Evolutionary conservation across 2,888 invertebrate species (phyloP), one percentile per base, ranked within the genome.

Genomic region (Ceraclea dissimilis): DNA sequence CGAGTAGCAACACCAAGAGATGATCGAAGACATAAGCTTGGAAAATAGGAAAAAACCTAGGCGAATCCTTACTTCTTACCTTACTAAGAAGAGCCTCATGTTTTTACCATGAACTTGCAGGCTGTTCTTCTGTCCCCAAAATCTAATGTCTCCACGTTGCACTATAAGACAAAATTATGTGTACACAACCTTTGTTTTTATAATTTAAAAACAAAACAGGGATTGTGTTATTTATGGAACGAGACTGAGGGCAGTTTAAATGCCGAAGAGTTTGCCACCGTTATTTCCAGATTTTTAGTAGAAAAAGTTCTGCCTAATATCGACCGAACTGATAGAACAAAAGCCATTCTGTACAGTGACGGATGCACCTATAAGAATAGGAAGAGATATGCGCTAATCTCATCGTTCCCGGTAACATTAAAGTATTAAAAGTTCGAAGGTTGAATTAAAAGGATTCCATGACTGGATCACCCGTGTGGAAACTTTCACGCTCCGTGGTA

Each of bases 101-200:
- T 49, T 13, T 49, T 49, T 17, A 49, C 49, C 10, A 49, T 49
- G 49, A 26, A 49, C 26, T 16, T 49, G n/a, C 49, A 49, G 20
- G 49, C 49, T 49, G 49, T 49, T n/a, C 49, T 49, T 16, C 49
- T 49, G 2, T 21, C 49, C 8, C 49, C 49, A 4, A 49, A 49
- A 49, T 26, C 31, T 13, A 49, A 49, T 26, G 49, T 26, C 6
- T 49, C 49, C 6, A 49, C 26, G 10, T 16, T 49, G 13, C 26
- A 49, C 16, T 49, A 49, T 49, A 49, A 49, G 20, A 49, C 49
- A n/a, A 49, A 49, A 49, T 26, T 49, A 20, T 49, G 49, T 16
- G 26, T 49, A 17, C 49, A 49, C 19, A 49, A 21, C 17, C 10
- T 49, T 6, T 49, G 49, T 26, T 49, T 49, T 49, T 49, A 26